Evolutionary conservation across 2,797 vertebrate genomes (phyloP), one percentile per base, ranked within the genome.

Genomic region (Chelonia mydas): DNA sequence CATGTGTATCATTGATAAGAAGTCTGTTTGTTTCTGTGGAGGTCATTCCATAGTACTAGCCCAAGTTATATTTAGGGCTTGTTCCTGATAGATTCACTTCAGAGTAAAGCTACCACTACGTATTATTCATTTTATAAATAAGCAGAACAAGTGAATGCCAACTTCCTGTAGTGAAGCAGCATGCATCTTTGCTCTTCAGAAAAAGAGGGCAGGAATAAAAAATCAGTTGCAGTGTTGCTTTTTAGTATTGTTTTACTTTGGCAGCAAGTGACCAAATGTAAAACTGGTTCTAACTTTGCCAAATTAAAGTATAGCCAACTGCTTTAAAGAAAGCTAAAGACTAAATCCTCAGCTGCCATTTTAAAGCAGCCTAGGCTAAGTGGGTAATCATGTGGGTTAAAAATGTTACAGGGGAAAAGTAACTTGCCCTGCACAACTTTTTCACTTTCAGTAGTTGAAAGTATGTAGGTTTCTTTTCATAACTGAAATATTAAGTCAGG

Each of bases 1-100:
- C 17, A 50, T 93, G 57, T 3, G 3, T 91, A 53, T 93, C 7
- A 88, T 37, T 95, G 95, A 85, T 93, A 83, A 89, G 57, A 80
- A 53, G 85, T 57, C 68, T 87, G 28, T 74, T 57, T 89, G 25
- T 74, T 68, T 94, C 78, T 93, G 80, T 86, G 88, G 90, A 93
- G 93, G 95, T 96, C 96, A 92, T 92, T 97, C 89, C 85, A 25
- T 96, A 95, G 91, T 88, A 93, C 86, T 87, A 76, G 17, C 2
- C 0, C 11, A 90, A 90, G 92, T 95, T 97, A 89, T 96, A 96
- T 95, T 95, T 97, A 97, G 96, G 91, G 15, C 61, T 72, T 87
- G 68, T 92, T 94, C 95, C 13, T 92, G 74, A 91, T 31, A 90
- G 85, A 90, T 68, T 81, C 55, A 37, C 94, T 79, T 93, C 84